These are phyloP conservation scores for Rhyacichthys aspro DNA, from an alignment of 2,797 vertebrate species.

Conservation along the genomic window DNA sequence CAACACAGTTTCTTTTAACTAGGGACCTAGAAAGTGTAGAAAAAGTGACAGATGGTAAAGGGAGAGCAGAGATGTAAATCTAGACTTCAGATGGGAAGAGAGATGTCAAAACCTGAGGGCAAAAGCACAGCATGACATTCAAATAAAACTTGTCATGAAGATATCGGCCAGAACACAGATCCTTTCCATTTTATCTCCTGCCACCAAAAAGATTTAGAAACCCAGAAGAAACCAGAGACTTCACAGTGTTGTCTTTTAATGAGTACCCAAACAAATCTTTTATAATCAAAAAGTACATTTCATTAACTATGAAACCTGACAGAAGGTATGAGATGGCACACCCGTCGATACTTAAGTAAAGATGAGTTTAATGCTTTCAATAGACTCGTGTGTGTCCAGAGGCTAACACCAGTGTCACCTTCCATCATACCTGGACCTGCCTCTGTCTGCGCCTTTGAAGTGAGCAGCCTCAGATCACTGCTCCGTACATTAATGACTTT, in stretches of 20 bases:
- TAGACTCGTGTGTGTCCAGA: conserved; percentile 45
- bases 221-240: conserved; percentile 17
- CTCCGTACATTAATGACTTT: conserved; percentile 61
- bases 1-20: conserved; percentile 10
- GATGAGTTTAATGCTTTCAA: conserved; percentile 31
- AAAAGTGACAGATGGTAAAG: conserved; percentile 20
- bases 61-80: conserved; percentile 18
- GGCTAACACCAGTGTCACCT: conserved; percentile 61
- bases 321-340: not conserved
- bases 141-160: conserved; percentile 25
- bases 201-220: conserved; percentile 11
- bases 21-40: conserved; percentile 10
- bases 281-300: no score
- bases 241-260: conserved; percentile 46
- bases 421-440: conserved; percentile 65
- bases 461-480: conserved; percentile 66
- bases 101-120: conserved; percentile 32
- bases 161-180: conserved; percentile 16
- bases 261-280: conserved; percentile 23
- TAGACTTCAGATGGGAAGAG: conserved; percentile 20
- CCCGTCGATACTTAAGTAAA: conserved; percentile 11
- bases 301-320: conserved; percentile 12
- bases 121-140: conserved; percentile 10
- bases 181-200: conserved; percentile 16
- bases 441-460: conserved; percentile 67